Conservation (phyloP, 1,140 invertebrate genomes). For the Nixonia krombeini region DNA sequence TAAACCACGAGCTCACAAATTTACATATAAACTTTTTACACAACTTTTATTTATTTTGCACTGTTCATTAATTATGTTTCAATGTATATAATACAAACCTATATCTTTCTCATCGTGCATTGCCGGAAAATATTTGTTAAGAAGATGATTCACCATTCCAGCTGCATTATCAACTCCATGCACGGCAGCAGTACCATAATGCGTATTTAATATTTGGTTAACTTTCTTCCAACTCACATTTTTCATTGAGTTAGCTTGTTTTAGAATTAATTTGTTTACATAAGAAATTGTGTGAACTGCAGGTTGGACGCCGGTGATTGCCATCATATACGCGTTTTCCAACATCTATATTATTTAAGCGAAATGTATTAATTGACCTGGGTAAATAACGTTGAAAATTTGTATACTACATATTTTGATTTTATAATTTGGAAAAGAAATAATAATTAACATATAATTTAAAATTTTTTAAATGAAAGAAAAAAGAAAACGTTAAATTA, state of each 20-base stretch:
- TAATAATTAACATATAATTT: constrained; percentile 14
- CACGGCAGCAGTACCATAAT: constrained; percentile 77
- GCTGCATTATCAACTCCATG: constrained; percentile 76
- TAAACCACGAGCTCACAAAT: no score
- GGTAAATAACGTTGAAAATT: no score
- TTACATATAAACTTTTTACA: no score
- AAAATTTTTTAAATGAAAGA: no score
- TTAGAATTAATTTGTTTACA: constrained; percentile 59
- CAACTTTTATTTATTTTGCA: not conserved
- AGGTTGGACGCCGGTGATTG: constrained; percentile 68
- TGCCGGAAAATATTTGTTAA: constrained; percentile 79
- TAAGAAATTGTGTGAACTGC: constrained; percentile 55
- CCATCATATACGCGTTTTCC: constrained; percentile 68
- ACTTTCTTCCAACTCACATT: constrained; percentile 79
- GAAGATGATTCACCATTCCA: constrained; percentile 74
- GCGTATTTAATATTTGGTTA: constrained; percentile 77
- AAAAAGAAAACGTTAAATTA: not conserved
- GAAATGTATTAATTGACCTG: no score
- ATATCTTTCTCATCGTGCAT: constrained; percentile 67
- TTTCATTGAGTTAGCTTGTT: constrained; percentile 76
- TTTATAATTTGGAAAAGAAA: no score
- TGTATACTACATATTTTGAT: no score
- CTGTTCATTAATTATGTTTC: not conserved
- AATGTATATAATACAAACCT: constrained; percentile 53
- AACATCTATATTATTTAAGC: constrained; percentile 48